Percentiles rank a stretch among this genome's conserved stretches.
Conservation (phyloP, 1,140 invertebrate genomes). For the Rhagoletis pomonella region DNA sequence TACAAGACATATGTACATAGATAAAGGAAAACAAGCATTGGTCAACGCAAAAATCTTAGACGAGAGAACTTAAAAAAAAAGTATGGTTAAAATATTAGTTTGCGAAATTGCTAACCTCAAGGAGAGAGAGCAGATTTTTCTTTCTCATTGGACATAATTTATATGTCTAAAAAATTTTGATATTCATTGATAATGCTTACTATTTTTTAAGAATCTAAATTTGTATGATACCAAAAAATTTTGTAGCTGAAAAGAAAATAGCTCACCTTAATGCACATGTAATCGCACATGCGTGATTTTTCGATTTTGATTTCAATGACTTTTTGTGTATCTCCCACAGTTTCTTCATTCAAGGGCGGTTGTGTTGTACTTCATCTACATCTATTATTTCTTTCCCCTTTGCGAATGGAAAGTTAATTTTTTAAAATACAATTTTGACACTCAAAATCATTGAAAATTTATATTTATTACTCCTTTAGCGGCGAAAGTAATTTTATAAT, state of each 20-base stretch:
- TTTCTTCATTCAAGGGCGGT: not conserved
- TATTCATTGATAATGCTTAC: no score
- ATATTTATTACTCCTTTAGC: slow-evolving; percentile 1
- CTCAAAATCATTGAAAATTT: not conserved
- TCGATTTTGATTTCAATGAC: not conserved
- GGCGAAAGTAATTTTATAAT: not conserved
- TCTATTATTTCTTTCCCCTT: slow-evolving; percentile 5
- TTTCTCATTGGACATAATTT: no score
- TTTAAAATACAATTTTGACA: slow-evolving; percentile 15
- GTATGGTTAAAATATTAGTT: no score
- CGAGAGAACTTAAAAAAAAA: no score
- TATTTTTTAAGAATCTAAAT: no score
- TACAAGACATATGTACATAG: no score
- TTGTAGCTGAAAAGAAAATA: not conserved
- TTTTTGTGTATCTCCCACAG: not conserved
- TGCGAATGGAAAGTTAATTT: slow-evolving; percentile 24
- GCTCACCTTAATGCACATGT: not conserved
- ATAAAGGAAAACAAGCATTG: no score
- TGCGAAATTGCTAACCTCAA: no score
- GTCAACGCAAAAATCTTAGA: no score
- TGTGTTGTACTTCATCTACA: not conserved
- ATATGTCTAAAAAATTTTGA: no score
- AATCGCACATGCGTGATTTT: not conserved
- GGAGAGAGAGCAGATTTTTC: no score
- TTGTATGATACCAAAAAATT: no score